Base-by-base conservation (phyloP, 1,140 invertebrate species). In the Coboldia fuscipes region DNA sequence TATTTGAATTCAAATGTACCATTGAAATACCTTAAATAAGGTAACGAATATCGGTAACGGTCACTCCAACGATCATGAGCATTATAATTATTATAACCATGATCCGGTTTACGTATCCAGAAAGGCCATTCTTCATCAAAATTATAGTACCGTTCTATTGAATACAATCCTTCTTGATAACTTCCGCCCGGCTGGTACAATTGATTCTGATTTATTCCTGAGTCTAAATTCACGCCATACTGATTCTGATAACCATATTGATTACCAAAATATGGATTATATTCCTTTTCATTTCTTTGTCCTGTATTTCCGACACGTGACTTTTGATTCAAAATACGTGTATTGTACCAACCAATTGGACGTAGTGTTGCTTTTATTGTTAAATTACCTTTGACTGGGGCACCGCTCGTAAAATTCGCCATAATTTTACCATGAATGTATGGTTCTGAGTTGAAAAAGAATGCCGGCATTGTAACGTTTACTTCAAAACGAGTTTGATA, bases 381-480 rank as follows among this genome's bases (percentile, higher is more conserved):
- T 4, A 90, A 60, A 61, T 90, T 92, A 3, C 88, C 88, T 21
- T 53, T 55, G 0, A 85, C 80, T 0, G 80, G 81, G 13, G 72
- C 75, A 1, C 82, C 80, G 27, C 76, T 85, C 2, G 82, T 89
- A 56, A 89, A 96, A 70, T 97, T 97, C 0, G 89, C 86, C 66
- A 83, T 77, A 3, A 96, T 67, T 0, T 73, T 68, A 0, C 89
- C 90, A 44, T 72, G 62, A 39, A 96, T 72, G 44, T 66, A 85
- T 3, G 62, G 67, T 43, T 88, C 80, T 12, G 74, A 79, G 39
- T 82, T 78, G 47, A 90, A 77, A 51, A 94, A 81, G 48, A 90
- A 93, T 1, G 85, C 78, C 0, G 86, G 82, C 72, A 92, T 88
- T 1, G 85, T 93, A 0, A 97, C 85, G 56, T 96, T 96, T 0